Base-by-base conservation (phyloP, 2,888 invertebrate species). In the Sphaerophoria rueppellii region DNA sequence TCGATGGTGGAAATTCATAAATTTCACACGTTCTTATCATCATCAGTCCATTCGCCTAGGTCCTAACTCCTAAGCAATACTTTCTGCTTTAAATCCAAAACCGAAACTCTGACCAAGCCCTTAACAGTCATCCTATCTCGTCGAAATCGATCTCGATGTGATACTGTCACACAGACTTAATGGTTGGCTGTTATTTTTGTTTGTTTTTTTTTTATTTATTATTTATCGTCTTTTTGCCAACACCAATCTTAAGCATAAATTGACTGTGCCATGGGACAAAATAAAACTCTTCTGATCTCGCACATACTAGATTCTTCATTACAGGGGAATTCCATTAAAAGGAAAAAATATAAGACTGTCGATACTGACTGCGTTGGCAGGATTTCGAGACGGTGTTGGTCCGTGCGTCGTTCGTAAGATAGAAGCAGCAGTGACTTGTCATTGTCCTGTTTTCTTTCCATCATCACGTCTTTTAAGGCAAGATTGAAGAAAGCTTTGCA, bases 1-100 rank as follows among this genome's bases (percentile, higher is more conserved):
- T n/a, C n/a, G n/a, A 61, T 43, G 14, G 32, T 52, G 32, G 54
- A 76, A 67, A 52, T 52, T 65, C 65, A 83, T 69, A 76, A 67
- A 67, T 72, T 80, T 83, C 80, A 76, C 71, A 80, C 83, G 80
- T 75, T 76, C 65, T 58, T 52, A 24, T 67, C 48, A 63, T 43
- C 75, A 80, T 80, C 75, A 70, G 69, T 80, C 75, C 61, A 57
- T 74, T 60, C 57, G 52, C 54, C 48, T 40, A 65, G 14, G 40
- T n/a, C n/a, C n/a, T n/a, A n/a, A n/a, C n/a, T n/a, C n/a, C n/a
- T n/a, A n/a, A n/a, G 40, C 2, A 43, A 3, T 11, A 43, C 7
- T 7, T 43, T 11, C 40, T n/a, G n/a, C n/a, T n/a, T 43, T 43
- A 4, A n/a, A n/a, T n/a, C n/a, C n/a, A n/a, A n/a, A n/a, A n/a